These are phyloP conservation scores for Allochrocebus solatus DNA, from an alignment of 2,797 vertebrate genomes.

Conservation along the genomic window DNA sequence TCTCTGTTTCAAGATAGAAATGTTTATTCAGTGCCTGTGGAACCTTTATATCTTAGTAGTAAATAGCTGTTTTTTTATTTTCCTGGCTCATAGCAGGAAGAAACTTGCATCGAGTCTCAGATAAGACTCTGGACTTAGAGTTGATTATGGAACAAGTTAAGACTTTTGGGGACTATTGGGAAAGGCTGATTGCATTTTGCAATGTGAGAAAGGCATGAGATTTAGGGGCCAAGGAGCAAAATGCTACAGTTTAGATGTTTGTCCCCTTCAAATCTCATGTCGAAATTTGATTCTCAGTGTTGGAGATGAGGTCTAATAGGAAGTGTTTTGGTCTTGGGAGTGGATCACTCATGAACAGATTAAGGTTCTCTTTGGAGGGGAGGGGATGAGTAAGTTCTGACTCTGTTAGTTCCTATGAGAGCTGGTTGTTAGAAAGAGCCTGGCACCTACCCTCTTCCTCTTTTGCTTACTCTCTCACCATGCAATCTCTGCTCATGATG, in stretches of 20 bases:
- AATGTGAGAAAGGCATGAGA: background rate
- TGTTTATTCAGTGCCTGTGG: too few species aligned
- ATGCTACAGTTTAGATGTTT: background rate
- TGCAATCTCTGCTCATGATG: background rate
- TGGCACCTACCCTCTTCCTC: background rate
- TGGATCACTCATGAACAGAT: background rate
- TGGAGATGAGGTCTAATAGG: background rate
- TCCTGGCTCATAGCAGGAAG: background rate
- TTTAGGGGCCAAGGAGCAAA: background rate
- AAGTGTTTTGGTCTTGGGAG: background rate
- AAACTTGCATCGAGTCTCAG: background rate
- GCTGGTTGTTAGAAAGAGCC: background rate
- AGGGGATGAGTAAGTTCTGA: background rate
- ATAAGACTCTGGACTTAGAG: background rate
- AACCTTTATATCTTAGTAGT: background rate
- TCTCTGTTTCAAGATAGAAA: background rate
- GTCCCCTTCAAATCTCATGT: background rate
- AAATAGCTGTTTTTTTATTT: background rate
- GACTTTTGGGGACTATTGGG: background rate
- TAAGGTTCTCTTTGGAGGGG: background rate
- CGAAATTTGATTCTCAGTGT: background rate
- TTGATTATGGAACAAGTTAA: background rate
- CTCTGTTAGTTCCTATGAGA: background rate
- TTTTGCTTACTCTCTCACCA: background rate
- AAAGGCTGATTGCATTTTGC: background rate